These are phyloP conservation scores for Zootoca vivipara DNA, from an alignment of 2,113 vertebrate species.

Conservation along the genomic window DNA sequence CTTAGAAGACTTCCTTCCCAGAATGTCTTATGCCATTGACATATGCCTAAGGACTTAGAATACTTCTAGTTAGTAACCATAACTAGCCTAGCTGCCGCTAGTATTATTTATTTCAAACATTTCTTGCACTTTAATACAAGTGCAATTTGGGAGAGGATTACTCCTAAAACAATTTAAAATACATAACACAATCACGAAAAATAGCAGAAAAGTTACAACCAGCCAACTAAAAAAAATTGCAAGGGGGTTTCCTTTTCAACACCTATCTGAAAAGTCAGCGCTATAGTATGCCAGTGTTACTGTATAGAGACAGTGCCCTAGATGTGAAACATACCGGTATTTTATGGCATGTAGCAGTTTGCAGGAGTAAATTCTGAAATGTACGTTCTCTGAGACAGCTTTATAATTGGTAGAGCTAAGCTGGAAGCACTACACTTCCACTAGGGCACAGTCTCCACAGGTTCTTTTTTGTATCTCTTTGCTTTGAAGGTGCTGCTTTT, in stretches of 20 bases:
- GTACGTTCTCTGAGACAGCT: constrained; percentile 2
- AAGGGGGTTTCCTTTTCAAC: neutral
- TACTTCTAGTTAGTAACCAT: too few species aligned
- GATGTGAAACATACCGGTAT: neutral
- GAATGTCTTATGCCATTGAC: too few species aligned
- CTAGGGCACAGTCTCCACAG: neutral
- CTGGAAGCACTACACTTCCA: neutral
- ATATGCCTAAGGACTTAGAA: too few species aligned
- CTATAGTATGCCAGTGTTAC: neutral
- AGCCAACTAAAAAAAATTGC: neutral
- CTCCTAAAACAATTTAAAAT: too few species aligned
- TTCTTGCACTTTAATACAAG: too few species aligned
- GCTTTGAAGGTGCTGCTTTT: neutral
- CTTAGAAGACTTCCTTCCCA: too few species aligned
- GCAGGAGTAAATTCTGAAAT: constrained; percentile 1
- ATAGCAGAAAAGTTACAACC: too few species aligned
- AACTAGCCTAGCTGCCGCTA: too few species aligned
- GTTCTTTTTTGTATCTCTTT: neutral
- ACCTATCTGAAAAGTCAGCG: neutral
- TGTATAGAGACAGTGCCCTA: constrained; percentile 4
- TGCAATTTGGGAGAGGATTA: too few species aligned
- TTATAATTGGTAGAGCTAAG: neutral
- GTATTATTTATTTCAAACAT: too few species aligned
- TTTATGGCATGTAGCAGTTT: constrained; percentile 22
- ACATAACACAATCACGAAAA: too few species aligned